Evolutionary conservation across 64 coral and sea anemone genomes (phyloP), one percentile per base, ranked within the genome.

Genomic region (Hydrozoanthus tunicans): DNA sequence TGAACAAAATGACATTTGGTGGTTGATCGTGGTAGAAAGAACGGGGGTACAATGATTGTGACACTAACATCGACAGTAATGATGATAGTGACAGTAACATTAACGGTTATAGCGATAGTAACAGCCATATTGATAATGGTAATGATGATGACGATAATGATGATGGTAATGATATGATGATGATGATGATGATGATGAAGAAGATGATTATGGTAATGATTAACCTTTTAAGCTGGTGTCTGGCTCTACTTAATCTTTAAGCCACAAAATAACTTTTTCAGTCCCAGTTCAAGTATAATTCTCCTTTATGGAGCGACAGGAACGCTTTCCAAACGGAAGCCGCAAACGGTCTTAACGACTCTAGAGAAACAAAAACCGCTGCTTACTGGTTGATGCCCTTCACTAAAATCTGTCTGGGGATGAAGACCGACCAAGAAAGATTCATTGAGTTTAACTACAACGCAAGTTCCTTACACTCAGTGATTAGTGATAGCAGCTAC

Each of bases 341-440:
- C 1, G 58, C 58, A 2, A 62, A 81, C 58, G 56, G 58, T 62
- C 79, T 81, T 32, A 15, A 81, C n/a, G 79, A 81, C 79, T 26
- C 79, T 59, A 56, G 56, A 61, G 79, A 81, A 62, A 81, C 79
- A 17, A 81, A 81, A 25, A 61, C 79, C 4, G 23, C n/a, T 5
- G 79, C 79, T 4, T 81, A 81, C n/a, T 81, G 79, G 79, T n/a
- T 81, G 8, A 81, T 4, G 1, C 58, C 79, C 8, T 81, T 81
- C 17, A 81, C 79, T 6, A 81, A 81, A 58, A 81, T 81, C 79
- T 81, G 79, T 61, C 56, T 81, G 79, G 79, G 79, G 10, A 81
- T 81, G 79, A 81, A 62, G 32, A 62, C 4, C 10, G 58, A 9
- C 10, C 11, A 4, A 6, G 24, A 24, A 55, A 62, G 56, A 23